phyloP scores from a whole-genome alignment of 2,888 invertebrate species.

The Cartodere bifasciata region DNA sequence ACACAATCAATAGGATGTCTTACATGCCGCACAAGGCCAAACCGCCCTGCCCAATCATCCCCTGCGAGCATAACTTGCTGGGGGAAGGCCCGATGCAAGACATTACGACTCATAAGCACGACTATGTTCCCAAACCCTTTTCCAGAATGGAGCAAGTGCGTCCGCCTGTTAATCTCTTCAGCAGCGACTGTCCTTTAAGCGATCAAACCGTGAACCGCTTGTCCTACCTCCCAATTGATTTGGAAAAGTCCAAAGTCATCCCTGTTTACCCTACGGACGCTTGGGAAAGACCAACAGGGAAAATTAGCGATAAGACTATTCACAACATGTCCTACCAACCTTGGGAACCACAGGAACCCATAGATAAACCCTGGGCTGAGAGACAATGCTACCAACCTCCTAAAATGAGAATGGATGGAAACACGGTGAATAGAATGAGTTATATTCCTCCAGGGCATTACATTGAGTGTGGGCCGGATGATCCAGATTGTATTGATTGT shows the following conservation, averaged over 20 bases:
- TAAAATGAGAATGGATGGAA: slow-evolving; percentile 37
- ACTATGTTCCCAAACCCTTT: slow-evolving; percentile 52
- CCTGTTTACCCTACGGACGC: slow-evolving; percentile 26
- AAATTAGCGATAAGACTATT: slow-evolving; percentile 29
- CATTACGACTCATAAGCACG: slow-evolving; percentile 59
- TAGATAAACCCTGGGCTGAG: slow-evolving; percentile 35
- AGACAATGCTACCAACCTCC: slow-evolving; percentile 33
- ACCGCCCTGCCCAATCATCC: slow-evolving; percentile 44
- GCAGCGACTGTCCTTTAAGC: slow-evolving; percentile 33
- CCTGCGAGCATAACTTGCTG: slow-evolving; percentile 48
- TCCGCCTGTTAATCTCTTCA: slow-evolving; percentile 27
- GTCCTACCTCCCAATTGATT: slow-evolving; percentile 38
- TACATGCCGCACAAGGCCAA: slow-evolving; percentile 42
- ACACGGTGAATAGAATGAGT: slow-evolving; percentile 48
- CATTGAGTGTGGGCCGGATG: slow-evolving; percentile 42
- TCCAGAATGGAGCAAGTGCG: slow-evolving; percentile 35
- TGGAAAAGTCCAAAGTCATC: slow-evolving; percentile 25
- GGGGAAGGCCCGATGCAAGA: slow-evolving; percentile 58
- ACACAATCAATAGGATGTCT: slow-evolving; percentile 45
- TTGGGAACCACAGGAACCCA: slow-evolving; percentile 30
- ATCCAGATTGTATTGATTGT: slow-evolving; percentile 38
- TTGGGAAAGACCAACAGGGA: slow-evolving; percentile 25
- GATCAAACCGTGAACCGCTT: slow-evolving; percentile 45
- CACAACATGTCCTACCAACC: slow-evolving; percentile 38
- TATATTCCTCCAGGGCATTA: slow-evolving; percentile 48